Base-by-base conservation (phyloP, 2,888 invertebrate genomes). In the Agrochola macilenta region DNA sequence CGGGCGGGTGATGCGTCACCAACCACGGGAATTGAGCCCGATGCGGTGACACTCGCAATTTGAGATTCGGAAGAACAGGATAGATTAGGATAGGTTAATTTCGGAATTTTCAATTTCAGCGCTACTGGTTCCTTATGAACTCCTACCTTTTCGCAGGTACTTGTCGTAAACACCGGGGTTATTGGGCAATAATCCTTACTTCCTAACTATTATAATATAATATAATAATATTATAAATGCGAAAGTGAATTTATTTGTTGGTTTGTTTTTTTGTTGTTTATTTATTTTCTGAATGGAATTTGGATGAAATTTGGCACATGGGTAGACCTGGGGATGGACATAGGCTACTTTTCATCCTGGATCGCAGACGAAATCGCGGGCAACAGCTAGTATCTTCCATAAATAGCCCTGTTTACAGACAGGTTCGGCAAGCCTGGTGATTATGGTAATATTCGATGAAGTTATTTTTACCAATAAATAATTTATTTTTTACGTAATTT, bases 1-100 rank as follows among this genome's bases (percentile, higher is more conserved):
- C 4, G 52, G 69, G 60, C 30, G 54, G 17, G 2, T 58, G 8
- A 66, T 76, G 60, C 60, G 82, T 82, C 70, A 66, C 17, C 49
- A 63, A n/a, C 46, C 8, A n/a, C 26, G 8, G n/a, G 49, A 69
- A 57, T 5, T 63, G 46, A 26, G 46, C 23, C 30, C n/a, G 23
- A 54, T 52, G 5, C 7, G 11, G 9, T 12, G 20, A 52, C 1
- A 43, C 9, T 49, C 26, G 14, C 12, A 9, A 1, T 54, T 43
- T 17, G 14, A 78, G 20, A 60, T 78, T 69, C 2, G 7, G 2
- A 69, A 14, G 54, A 79, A 20, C 23, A 30, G 30, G 30, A 30
- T 30, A 30, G 30, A 30, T 1, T 30, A 30, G 30, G 8, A 57
- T 57, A 26, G 5, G 20, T 61, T 35, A 17, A 17, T 65, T 76